Evolutionary conservation across 2,888 invertebrate genomes (phyloP).

Genomic region (Chalcosyrphus nemorum): DNA sequence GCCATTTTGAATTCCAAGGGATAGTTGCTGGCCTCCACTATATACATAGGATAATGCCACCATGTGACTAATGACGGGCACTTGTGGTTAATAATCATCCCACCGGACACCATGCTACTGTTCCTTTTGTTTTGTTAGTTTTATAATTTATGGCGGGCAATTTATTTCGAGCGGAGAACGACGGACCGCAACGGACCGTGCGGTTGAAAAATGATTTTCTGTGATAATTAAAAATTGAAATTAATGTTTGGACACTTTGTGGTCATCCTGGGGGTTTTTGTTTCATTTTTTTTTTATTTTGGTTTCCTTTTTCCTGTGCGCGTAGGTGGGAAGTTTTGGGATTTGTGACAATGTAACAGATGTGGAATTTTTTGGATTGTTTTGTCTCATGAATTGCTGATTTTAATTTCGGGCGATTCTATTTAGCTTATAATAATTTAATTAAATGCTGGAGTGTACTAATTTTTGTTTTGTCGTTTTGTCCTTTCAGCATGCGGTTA

Average conservation of each 20-base stretch:
- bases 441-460: neutral
- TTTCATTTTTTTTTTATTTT: neutral
- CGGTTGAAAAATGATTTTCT: constrained; percentile 37
- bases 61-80: constrained; percentile 48
- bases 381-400: neutral
- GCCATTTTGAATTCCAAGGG: constrained; percentile 16
- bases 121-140: constrained; percentile 23
- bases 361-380: neutral
- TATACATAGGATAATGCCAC: neutral
- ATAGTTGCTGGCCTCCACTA: no score
- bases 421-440: no score
- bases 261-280: constrained; percentile 18
- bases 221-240: constrained; percentile 56
- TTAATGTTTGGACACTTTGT: constrained; percentile 47
- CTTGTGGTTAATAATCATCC: constrained; percentile 38
- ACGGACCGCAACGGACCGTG: no score
- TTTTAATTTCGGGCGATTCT: neutral
- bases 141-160: constrained; percentile 56
- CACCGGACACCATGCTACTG: neutral
- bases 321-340: neutral
- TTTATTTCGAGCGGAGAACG: constrained; percentile 34
- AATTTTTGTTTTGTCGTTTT: neutral
- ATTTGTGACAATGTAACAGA: neutral
- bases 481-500: constrained; percentile 42
- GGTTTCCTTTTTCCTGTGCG: neutral